Evolutionary conservation across 2,113 vertebrate species (phyloP).

Genomic region (Petrocephalus zakoni): DNA sequence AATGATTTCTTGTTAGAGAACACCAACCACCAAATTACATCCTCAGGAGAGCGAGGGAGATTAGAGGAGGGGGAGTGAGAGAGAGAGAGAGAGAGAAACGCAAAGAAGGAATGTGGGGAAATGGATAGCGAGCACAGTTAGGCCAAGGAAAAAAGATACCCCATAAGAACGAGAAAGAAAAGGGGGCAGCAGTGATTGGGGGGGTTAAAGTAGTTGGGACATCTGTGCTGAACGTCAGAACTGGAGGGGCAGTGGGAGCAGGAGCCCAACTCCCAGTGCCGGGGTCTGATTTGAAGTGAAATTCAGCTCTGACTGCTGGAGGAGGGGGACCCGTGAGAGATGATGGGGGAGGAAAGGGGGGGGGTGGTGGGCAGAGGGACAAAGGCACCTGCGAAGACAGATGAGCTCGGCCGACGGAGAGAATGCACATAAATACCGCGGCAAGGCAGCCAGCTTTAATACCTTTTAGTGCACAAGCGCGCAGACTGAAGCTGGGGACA

Average conservation of each 20-base stretch:
- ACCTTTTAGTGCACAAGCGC: background rate
- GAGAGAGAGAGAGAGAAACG: constrained; percentile 29
- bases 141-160: constrained; percentile 17
- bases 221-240: background rate
- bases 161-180: background rate
- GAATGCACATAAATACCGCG: constrained; percentile 1
- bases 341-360: constrained; percentile 30
- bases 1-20: constrained; percentile 71
- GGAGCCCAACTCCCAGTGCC: constrained; percentile 44
- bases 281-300: constrained; percentile 75
- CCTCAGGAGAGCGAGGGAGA: constrained; percentile 43
- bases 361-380: background rate
- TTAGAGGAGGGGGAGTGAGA: constrained; percentile 24
- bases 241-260: background rate
- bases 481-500: constrained; percentile 11
- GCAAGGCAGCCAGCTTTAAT: constrained; percentile 24
- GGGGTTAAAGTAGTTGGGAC: background rate
- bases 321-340: constrained; percentile 42
- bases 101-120: constrained; percentile 36
- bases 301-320: constrained; percentile 61
- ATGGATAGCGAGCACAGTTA: constrained; percentile 19
- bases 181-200: background rate
- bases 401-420: constrained; percentile 39
- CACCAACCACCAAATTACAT: constrained; percentile 65
- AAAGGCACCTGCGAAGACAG: constrained; percentile 22